Percentiles rank a stretch among this genome's conserved stretches.
Conservation (phyloP, 2,888 invertebrate genomes). For the Notocelia uddmanniana region DNA sequence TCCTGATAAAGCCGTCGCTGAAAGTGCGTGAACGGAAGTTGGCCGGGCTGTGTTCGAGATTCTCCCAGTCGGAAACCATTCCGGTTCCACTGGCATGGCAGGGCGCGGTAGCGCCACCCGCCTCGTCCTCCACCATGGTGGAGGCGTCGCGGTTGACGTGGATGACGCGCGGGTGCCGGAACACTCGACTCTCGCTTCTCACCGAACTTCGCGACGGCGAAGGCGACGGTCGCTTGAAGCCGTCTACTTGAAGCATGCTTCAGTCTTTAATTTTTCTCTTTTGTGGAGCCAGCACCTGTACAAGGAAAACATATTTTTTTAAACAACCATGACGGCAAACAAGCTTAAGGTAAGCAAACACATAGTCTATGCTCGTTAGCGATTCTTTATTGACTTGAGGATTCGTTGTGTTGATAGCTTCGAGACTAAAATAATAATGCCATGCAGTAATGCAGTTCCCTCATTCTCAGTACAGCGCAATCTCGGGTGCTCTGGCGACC, state of each 20-base stretch:
- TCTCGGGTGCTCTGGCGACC: too few relatives aligned
- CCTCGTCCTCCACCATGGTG: conserved; percentile 80
- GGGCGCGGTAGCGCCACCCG: conserved; percentile 56
- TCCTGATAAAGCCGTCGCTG: conserved; percentile 82
- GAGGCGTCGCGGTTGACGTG: conserved; percentile 82
- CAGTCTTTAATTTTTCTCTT: conserved; percentile 44
- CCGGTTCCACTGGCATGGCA: conserved; percentile 51
- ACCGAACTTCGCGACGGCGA: conserved; percentile 80
- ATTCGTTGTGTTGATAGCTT: too few relatives aligned
- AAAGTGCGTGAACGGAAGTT: conserved; percentile 82
- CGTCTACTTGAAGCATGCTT: conserved; percentile 79
- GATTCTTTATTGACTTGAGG: too few relatives aligned
- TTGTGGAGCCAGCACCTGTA: conserved; percentile 15
- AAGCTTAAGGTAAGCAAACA: too few relatives aligned
- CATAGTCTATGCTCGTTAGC: too few relatives aligned
- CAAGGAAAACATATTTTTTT: not conserved
- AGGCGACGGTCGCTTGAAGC: conserved; percentile 79
- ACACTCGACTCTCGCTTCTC: conserved; percentile 76
- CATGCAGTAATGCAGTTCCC: too few relatives aligned
- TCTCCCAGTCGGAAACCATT: conserved; percentile 64
- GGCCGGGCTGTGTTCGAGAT: conserved; percentile 65
- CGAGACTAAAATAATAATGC: too few relatives aligned
- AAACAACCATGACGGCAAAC: too few relatives aligned
- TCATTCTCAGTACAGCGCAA: too few relatives aligned
- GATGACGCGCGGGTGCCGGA: conserved; percentile 80